Evolutionary conservation across 1,140 invertebrate genomes (phyloP), one percentile per base, ranked within the genome.

Genomic region (Dysdera silvatica): DNA sequence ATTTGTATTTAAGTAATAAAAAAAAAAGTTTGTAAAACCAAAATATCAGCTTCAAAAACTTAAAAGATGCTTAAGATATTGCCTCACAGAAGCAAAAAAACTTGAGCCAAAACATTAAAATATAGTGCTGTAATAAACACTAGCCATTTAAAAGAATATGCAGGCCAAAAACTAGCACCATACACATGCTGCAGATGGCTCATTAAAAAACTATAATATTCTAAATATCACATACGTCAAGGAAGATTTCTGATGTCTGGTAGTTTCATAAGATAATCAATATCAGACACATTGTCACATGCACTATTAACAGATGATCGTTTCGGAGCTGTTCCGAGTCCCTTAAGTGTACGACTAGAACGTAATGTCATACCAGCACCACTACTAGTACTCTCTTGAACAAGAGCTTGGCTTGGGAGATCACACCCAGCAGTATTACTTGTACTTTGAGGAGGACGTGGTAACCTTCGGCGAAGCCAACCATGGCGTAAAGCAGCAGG

Each of bases 401-500:
- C 18, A 41, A 45, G 48, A 16, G 28, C 31, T 37, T 47, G 66
- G 48, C 51, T 54, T 18, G 66, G 32, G 10, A 61, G 41, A 31
- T 62, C 60, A 58, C 51, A 49, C 20, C 52, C 20, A 12, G 55
- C 59, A 20, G 66, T 54, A 45, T 54, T 64, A 28, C 61, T 67
- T 35, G 65, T 52, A 40, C 60, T 67, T 29, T 67, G 66, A 18
- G 66, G 66, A 2, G 66, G 66, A 16, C 66, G 23, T 14, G 66
- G 66, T 7, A 67, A 33, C 4, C 61, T 81, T 55, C 95, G 81
- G 47, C 93, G 82, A 16, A 99, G 80, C 96, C 95, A 99, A 29
- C 86, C 82, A 80, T 99, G 97, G 57, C 89, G 82, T 14, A 99
- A 78, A 12, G 96, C 97, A 69, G 87, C 86, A 57, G 82, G 81